Conservation (phyloP, 1,140 invertebrate genomes). For the fruit fly (Drosophila melanogaster) region Release_6_plus_ISO1_MT NT_033779.5:17726001-17726500, state of each 20-base stretch:
- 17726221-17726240: conserved; percentile 27
- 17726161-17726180: conserved; percentile 47
- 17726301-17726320: conserved; percentile 38
- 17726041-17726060: conserved; percentile 74
- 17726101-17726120: conserved; percentile 68
- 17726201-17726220: conserved; percentile 26
- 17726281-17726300: conserved; percentile 62
- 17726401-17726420: conserved; percentile 20
- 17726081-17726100: conserved; percentile 52
- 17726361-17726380: conserved; percentile 9
- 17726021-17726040: conserved; percentile 57
- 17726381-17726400: conserved; percentile 71
- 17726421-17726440: background rate
- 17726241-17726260: background rate
- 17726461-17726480: background rate
- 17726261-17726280: conserved; percentile 53
- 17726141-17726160: conserved; percentile 67
- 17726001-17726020: conserved; percentile 3
- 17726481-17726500: background rate
- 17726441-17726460: background rate
- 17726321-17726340: conserved; percentile 74
- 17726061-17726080: conserved; percentile 79
- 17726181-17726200: conserved; percentile 32
- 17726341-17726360: conserved; percentile 36
- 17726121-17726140: conserved; percentile 74